phyloP scores from a whole-genome alignment of 2,797 vertebrate species.

The Cryptoprocta ferox region DNA sequence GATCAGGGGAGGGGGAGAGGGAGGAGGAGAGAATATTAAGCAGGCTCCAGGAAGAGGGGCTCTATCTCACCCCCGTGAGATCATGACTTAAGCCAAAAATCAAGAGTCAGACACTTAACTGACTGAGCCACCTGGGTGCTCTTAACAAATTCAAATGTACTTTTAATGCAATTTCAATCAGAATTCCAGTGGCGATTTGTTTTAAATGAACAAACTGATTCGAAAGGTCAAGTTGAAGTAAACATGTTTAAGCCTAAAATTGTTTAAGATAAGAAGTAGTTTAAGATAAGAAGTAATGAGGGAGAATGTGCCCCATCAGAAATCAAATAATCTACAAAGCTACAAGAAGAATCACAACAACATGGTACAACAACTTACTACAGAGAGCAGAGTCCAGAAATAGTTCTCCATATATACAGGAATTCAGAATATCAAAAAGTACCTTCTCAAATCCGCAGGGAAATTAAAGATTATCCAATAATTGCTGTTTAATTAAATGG shows the following conservation, averaged over 20 bases:
- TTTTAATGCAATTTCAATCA: background rate
- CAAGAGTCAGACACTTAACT: no score
- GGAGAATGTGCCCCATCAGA: background rate
- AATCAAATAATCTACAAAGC: background rate
- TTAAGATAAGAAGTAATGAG: background rate
- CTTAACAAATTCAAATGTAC: background rate
- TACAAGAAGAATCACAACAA: background rate
- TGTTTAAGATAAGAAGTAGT: background rate
- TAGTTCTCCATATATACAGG: background rate
- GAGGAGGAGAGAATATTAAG: no score
- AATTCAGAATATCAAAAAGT: background rate
- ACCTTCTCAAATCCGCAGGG: slow-evolving; percentile 2
- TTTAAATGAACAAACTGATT: slow-evolving; percentile 27
- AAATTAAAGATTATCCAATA: background rate
- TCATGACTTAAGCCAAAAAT: no score
- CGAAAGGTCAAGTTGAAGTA: slow-evolving; percentile 18
- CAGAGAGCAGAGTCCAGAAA: background rate
- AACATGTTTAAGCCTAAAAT: background rate
- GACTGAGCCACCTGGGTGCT: no score
- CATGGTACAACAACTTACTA: background rate
- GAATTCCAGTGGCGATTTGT: background rate
- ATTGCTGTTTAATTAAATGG: background rate
- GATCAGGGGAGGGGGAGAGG: no score
- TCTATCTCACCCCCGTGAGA: no score
- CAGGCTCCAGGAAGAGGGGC: no score